phyloP scores from a whole-genome alignment of 2,113 vertebrate species.

The Puntigrus tetrazona region DNA sequence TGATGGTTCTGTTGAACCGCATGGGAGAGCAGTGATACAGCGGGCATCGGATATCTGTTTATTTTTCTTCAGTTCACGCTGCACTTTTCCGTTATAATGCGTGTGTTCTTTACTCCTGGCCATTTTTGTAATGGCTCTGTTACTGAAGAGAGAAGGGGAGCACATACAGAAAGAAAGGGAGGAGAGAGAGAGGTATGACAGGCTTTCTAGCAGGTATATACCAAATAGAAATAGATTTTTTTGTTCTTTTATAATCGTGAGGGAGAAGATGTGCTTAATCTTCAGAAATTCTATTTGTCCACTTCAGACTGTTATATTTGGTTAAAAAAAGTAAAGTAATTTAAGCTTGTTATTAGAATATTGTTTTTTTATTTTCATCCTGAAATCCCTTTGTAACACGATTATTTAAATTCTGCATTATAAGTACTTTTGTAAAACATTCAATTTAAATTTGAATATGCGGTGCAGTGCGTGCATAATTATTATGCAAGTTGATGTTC shows the following conservation, averaged over 20 bases:
- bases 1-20: not conserved
- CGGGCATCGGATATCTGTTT: slow-evolving; percentile 2
- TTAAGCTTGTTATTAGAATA: not conserved
- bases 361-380: not conserved
- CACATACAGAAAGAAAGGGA: slow-evolving; percentile 1
- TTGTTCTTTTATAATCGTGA: not conserved
- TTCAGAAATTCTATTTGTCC: not conserved
- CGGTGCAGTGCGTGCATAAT: no score
- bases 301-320: not conserved
- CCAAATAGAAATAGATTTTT: not conserved
- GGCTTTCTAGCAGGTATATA: not conserved
- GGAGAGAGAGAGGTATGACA: not conserved
- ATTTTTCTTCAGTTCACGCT: not conserved
- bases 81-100: not conserved
- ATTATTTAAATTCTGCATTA: no score
- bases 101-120: not conserved
- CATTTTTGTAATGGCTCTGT: not conserved
- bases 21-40: not conserved
- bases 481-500: no score
- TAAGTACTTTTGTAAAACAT: no score
- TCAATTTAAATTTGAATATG: no score
- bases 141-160: not conserved
- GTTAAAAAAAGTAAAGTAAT: not conserved
- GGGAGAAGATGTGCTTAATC: not conserved
- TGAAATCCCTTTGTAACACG: not conserved